These are phyloP conservation scores for Athrips mouffetella DNA, from an alignment of 2,888 invertebrate genomes.

Conservation along the genomic window DNA sequence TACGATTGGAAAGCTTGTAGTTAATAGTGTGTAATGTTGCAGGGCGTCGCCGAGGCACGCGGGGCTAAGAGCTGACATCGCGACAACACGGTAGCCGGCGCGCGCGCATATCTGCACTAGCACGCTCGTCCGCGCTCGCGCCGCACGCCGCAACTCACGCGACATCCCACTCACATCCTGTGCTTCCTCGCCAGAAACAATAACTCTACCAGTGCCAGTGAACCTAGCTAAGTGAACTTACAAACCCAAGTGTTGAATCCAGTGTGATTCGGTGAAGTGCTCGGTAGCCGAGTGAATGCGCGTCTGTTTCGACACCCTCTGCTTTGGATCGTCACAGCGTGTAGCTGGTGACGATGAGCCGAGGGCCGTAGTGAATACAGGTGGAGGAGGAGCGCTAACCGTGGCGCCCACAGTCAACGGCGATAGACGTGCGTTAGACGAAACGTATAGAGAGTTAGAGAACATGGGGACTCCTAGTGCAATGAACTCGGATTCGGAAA, in stretches of 20 bases:
- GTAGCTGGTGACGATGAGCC: slow-evolving; percentile 87
- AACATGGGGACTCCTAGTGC: slow-evolving; percentile 78
- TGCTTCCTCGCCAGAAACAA: slow-evolving; percentile 45
- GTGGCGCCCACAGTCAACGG: slow-evolving; percentile 74
- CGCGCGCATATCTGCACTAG: slow-evolving; percentile 61
- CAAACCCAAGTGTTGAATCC: slow-evolving; percentile 54
- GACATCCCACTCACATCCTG: slow-evolving; percentile 54
- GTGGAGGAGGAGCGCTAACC: slow-evolving; percentile 72
- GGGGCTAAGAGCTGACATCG: slow-evolving; percentile 42
- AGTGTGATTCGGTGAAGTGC: slow-evolving; percentile 66
- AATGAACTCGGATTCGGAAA: slow-evolving; percentile 79
- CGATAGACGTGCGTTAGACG: slow-evolving; percentile 70
- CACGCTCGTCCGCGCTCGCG: slow-evolving; percentile 62
- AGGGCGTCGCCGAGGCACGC: slow-evolving; percentile 70
- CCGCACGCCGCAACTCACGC: slow-evolving; percentile 59
- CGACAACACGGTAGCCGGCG: slow-evolving; percentile 48
- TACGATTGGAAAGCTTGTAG: slow-evolving; percentile 1
- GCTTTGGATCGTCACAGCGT: slow-evolving; percentile 93
- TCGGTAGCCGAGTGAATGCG: slow-evolving; percentile 88
- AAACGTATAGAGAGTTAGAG: slow-evolving; percentile 69
- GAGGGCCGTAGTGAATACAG: slow-evolving; percentile 72
- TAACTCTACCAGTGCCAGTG: slow-evolving; percentile 39
- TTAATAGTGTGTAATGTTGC: slow-evolving; percentile 38
- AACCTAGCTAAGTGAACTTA: slow-evolving; percentile 38
- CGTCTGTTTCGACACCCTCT: slow-evolving; percentile 93